Evolutionary conservation across 1,140 invertebrate species (phyloP), one percentile per base, ranked within the genome.

Genomic region (Drosophila orena): DNA sequence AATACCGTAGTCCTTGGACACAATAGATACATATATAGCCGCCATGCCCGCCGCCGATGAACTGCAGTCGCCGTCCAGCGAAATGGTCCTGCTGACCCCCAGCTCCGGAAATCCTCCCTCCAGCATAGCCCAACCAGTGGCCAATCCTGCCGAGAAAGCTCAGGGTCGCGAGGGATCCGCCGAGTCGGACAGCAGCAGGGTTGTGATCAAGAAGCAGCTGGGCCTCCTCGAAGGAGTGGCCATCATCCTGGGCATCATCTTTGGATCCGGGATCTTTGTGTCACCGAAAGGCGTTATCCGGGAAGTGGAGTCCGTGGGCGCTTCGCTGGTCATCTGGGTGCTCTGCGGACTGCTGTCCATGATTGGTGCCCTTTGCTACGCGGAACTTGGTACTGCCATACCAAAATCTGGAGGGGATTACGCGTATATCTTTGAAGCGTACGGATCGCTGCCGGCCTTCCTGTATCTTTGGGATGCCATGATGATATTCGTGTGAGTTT

Each of bases 231-330:
- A 98, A 93, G 97, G 97, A 8, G 95, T 97, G 34, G 96, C 96
- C 40, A 96, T 98, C 57, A 97, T 98, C 86, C 93, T 98, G 64
- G 97, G 97, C 44, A 97, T 97, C 34, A 98, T 98, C 77, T 96
- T 98, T 81, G 97, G 97, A 3, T 97, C 97, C 53, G 97, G 97
- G 92, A 99, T 99, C 84, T 99, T 99, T 92, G 96, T 99, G 43
- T 98, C 98, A 0, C 98, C 98, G 0, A 98, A 97, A 93, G 98
- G 98, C 74, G 97, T 99, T 6, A 94, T 99, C 7, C 91, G 94
- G 71, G 95, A 98, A 93, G 96, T 97, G 1, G 97, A 97, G 4
- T 98, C 97, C 42, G 95, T 97, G 14, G 97, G 97, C 52, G 94
- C 97, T 22, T 97, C 97, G 0, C 93, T 99, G 4, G 91, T 97